A percentile compares a stretch with the other conserved stretches of the same genome.
Conservation (phyloP, 2,113 vertebrate genomes). For the Anarrhichthys ocellatus region DNA sequence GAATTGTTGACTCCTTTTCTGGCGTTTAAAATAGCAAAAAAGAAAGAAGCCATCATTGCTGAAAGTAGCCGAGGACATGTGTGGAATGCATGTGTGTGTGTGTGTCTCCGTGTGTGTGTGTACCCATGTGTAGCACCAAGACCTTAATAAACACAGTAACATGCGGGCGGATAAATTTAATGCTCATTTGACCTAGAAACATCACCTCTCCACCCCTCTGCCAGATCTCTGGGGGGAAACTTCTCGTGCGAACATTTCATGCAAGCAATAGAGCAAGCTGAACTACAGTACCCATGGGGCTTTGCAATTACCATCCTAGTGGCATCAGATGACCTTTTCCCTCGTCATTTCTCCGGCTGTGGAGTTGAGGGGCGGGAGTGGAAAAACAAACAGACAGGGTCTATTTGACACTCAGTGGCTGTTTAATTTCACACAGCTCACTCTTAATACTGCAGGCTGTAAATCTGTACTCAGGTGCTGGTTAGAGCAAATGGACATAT, state of each 20-base stretch:
- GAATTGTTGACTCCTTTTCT: constrained; percentile 27
- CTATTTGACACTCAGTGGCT: constrained; percentile 49
- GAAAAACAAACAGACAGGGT: constrained; percentile 37
- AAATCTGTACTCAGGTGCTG: constrained; percentile 21
- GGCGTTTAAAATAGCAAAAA: constrained; percentile 3
- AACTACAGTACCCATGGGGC: constrained; percentile 62
- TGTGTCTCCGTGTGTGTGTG: neutral
- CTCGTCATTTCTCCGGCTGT: constrained; percentile 4
- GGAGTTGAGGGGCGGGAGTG: constrained; percentile 16
- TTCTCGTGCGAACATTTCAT: constrained; percentile 41
- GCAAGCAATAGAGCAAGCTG: constrained; percentile 34
- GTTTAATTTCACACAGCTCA: constrained; percentile 32
- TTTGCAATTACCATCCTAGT: constrained; percentile 52
- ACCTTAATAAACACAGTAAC: constrained; percentile 66
- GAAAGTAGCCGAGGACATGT: constrained; percentile 9
- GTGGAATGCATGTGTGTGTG: constrained; percentile 11
- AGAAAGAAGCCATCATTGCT: constrained; percentile 16
- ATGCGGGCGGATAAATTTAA: constrained; percentile 53
- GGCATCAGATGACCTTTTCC: constrained; percentile 61
- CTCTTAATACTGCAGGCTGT: constrained; percentile 5
- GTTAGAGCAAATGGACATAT: constrained; percentile 4
- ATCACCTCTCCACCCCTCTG: constrained; percentile 36
- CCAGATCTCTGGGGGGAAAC: constrained; percentile 27
- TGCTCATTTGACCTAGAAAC: constrained; percentile 61
- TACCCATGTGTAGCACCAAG: neutral